phyloP scores from a whole-genome alignment of 2,113 vertebrate genomes.

The Phrynosoma blainvillii region DNA sequence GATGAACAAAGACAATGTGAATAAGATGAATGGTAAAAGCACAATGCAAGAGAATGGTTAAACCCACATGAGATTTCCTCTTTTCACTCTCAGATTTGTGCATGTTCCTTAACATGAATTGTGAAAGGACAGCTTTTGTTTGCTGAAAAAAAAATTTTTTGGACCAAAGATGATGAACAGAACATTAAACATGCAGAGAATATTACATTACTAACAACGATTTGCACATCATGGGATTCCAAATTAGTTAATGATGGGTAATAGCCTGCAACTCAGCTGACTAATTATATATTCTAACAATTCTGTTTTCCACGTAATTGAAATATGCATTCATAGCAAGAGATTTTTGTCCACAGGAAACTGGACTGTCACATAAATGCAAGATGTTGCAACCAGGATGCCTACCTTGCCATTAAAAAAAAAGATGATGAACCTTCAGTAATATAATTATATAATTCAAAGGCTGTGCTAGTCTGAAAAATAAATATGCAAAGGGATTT shows the following conservation, averaged over 20 bases:
- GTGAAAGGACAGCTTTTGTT: conserved; percentile 58
- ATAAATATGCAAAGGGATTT: no score
- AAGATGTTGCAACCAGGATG: not conserved
- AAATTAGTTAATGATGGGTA: conserved; percentile 41
- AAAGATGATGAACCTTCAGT: no score
- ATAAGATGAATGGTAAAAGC: not conserved
- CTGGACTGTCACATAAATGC: conserved; percentile 29
- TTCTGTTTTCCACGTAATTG: conserved; percentile 8
- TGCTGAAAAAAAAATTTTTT: conserved; percentile 31
- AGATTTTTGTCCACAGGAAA: conserved; percentile 22
- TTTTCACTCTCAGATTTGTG: not conserved
- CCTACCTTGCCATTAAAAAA: not conserved
- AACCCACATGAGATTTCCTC: conserved; percentile 47
- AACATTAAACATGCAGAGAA: conserved; percentile 38
- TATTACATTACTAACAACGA: conserved; percentile 32
- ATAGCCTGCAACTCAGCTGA: conserved; percentile 31
- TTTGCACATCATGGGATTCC: conserved; percentile 27
- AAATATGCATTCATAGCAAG: not conserved
- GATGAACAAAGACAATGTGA: not conserved
- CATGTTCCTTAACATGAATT: conserved; percentile 39
- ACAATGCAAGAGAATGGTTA: not conserved
- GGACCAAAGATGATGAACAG: conserved; percentile 28
- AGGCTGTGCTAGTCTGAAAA: no score
- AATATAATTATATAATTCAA: no score
- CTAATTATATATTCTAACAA: not conserved